phyloP scores from a whole-genome alignment of 2,113 vertebrate genomes.

The Nothobranchius furzeri region DNA sequence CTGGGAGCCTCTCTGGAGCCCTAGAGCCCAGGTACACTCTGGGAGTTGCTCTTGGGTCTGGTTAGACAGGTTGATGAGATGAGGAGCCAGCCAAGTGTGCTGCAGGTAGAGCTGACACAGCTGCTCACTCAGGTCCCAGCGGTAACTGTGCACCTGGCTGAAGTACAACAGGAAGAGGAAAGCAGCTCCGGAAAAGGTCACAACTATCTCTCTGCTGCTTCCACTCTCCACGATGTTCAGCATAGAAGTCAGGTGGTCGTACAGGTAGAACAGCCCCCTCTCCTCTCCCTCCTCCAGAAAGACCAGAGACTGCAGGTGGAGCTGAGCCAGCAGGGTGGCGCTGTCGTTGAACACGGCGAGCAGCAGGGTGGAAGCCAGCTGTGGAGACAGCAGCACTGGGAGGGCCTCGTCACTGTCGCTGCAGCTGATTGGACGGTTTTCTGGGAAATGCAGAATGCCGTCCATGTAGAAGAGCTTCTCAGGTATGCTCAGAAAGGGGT shows the following conservation, averaged over 20 bases:
- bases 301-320: constrained; percentile 84
- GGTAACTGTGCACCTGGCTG: constrained; percentile 59
- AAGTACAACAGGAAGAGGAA: constrained; percentile 83
- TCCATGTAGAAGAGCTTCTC: constrained; percentile 86
- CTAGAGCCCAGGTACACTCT: constrained; percentile 71
- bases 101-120: constrained; percentile 79
- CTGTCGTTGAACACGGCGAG: constrained; percentile 85
- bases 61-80: constrained; percentile 83
- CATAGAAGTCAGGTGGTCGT: constrained; percentile 79
- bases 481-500: constrained; percentile 76
- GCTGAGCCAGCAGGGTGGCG: constrained; percentile 78
- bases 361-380: constrained; percentile 74
- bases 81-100: constrained; percentile 79
- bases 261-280: constrained; percentile 74
- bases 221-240: constrained; percentile 74
- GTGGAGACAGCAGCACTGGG: constrained; percentile 83
- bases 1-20: constrained; percentile 74
- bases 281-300: constrained; percentile 80
- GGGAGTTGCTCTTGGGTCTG: constrained; percentile 68
- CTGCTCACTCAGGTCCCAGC: constrained; percentile 60
- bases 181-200: constrained; percentile 82
- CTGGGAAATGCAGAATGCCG: constrained; percentile 87
- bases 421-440: constrained; percentile 86
- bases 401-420: constrained; percentile 76
- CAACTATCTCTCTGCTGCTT: constrained; percentile 63